Evolutionary conservation across 2,113 vertebrate genomes (phyloP).

Genomic region (Myiozetetes cayanensis): DNA sequence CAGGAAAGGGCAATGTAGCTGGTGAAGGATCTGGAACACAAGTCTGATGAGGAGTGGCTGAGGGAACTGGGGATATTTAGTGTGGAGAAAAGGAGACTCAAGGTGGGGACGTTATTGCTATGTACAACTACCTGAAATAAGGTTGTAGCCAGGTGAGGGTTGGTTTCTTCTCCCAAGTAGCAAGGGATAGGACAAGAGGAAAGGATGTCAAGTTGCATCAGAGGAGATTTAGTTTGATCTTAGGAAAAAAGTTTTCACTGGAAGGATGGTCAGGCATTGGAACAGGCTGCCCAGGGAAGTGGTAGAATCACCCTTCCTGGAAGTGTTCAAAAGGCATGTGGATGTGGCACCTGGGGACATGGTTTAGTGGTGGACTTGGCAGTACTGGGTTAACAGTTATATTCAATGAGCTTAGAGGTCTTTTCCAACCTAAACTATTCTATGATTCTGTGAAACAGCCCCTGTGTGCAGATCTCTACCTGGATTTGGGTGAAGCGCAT

Average conservation of each 20-base stretch:
- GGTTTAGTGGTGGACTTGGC: background rate
- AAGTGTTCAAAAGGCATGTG: background rate
- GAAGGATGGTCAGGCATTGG: background rate
- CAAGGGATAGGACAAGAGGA: background rate
- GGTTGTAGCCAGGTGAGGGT: accelerated
- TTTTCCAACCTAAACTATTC: background rate
- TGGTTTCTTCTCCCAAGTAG: background rate
- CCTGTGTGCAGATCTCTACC: background rate
- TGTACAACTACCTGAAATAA: background rate
- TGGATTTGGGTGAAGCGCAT: background rate
- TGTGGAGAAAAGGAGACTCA: background rate
- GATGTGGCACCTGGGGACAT: background rate
- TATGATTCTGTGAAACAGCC: background rate
- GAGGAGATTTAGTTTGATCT: background rate
- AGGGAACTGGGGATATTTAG: background rate
- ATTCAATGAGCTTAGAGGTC: background rate
- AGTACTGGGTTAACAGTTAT: background rate
- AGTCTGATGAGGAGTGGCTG: background rate
- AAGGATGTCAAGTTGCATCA: background rate
- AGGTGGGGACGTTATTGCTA: background rate
- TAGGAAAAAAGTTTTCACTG: background rate
- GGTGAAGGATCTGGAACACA: background rate
- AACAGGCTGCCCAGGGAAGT: background rate
- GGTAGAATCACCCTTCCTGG: background rate
- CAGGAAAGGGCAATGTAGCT: background rate